Evolutionary conservation across 2,797 vertebrate species (phyloP).

Genomic region (Crenuchus spilurus): DNA sequence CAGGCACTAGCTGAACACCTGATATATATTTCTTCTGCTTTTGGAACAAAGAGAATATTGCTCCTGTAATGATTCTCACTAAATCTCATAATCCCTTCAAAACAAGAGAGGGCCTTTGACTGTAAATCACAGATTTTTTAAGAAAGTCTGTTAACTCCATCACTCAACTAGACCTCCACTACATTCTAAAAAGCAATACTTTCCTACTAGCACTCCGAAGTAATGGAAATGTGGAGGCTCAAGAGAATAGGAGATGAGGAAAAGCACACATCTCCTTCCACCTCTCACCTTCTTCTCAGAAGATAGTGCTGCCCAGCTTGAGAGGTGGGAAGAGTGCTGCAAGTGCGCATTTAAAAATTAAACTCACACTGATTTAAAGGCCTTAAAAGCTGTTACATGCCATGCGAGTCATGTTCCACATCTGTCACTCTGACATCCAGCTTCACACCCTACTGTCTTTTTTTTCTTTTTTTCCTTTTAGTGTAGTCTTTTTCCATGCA

Average conservation of each 20-base stretch:
- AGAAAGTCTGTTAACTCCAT: background rate
- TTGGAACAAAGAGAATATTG: too few species aligned
- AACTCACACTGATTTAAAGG: constrained; percentile 27
- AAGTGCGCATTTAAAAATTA: constrained; percentile 34
- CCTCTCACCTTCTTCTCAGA: constrained; percentile 4
- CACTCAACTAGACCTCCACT: background rate
- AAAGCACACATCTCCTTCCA: background rate
- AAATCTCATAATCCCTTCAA: too few species aligned
- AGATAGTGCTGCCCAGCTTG: background rate
- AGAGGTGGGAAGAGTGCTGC: background rate
- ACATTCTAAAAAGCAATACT: background rate
- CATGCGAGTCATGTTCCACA: constrained; percentile 15
- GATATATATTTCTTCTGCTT: too few species aligned
- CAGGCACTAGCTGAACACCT: too few species aligned
- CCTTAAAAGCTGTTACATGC: constrained; percentile 3
- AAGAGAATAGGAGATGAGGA: background rate
- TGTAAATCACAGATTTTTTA: too few species aligned
- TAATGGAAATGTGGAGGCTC: background rate
- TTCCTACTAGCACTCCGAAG: too few species aligned
- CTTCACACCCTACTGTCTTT: background rate
- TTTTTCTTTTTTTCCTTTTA: background rate
- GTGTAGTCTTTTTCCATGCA: background rate
- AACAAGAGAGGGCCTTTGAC: too few species aligned
- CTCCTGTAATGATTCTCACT: too few species aligned
- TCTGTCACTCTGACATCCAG: constrained; percentile 6